Conservation (phyloP, 2,113 vertebrate species). For the Bubo bubo region DNA sequence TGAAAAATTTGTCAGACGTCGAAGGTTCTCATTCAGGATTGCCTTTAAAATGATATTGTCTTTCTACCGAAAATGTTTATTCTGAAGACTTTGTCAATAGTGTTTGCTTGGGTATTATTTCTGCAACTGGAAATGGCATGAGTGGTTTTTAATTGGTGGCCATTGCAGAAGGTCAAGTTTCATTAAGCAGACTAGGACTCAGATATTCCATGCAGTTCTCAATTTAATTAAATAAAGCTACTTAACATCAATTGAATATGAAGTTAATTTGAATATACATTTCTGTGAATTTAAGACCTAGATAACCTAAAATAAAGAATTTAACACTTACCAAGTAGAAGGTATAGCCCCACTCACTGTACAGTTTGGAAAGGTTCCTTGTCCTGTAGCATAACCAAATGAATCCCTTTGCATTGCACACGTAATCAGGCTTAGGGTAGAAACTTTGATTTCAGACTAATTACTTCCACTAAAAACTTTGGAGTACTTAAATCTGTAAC, state of each 20-base stretch:
- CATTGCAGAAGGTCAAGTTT: accelerated
- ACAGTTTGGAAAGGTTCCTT: neutral
- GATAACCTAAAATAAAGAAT: neutral
- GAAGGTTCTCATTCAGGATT: neutral
- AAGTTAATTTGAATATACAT: neutral
- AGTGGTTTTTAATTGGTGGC: neutral
- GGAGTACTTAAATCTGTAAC: neutral
- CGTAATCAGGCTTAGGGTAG: neutral
- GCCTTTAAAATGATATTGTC: neutral
- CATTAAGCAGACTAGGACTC: neutral
- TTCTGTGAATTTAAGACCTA: neutral
- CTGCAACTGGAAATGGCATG: neutral
- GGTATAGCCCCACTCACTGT: neutral
- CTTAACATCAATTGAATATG: neutral
- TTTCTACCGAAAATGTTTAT: neutral
- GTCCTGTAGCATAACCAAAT: neutral
- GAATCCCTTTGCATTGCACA: neutral
- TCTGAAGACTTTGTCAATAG: neutral
- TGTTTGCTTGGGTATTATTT: neutral
- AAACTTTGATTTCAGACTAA: neutral
- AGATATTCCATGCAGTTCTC: neutral
- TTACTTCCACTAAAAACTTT: neutral
- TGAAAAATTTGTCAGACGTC: neutral
- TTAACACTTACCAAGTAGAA: neutral
- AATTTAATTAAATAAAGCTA: neutral